Base-by-base conservation (phyloP, 2,888 invertebrate species). In the Eupithecia centaureata region DNA sequence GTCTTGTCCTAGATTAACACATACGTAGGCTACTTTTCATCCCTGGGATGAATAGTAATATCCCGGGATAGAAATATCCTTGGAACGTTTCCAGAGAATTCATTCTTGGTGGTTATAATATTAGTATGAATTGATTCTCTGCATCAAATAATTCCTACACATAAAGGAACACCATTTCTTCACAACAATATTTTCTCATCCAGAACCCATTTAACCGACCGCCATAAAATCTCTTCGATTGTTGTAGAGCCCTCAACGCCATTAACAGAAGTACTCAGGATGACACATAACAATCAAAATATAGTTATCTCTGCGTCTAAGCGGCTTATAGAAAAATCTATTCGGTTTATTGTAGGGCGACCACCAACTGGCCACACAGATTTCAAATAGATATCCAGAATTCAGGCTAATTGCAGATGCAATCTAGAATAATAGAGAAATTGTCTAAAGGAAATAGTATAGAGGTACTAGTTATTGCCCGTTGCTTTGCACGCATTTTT, bases 321-420 rank as follows among this genome's bases (percentile, higher is more conserved):
- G 89, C 88, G 80, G 88, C 89, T 91, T 91, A 91, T 85, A 79
- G 86, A 87, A 88, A 89, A 89, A 89, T 88, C 87, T 83, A 87
- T 90, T 89, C 47, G 42, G 42, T 42, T 85, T 80, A 82, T 87
- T 86, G 70, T 83, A 79, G 81, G 82, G 84, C 77, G 79, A 80
- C 88, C 81, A 70, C 58, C 54, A 51, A 18, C 8, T 3, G 42
- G 3, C 0, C 22, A 47, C 22, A 63, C n/a, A 63, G 52, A 56
- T 63, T 71, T 61, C 54, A 28, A 22, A 52, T n/a, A n/a, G n/a
- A n/a, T n/a, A n/a, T n/a, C n/a, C n/a, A 2, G 25, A 22, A 22
- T 22, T 4, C 2, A 47, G 22, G 4, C 22, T 22, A 22, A 35
- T 32, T 35, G 15, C 35, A n/a, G 15, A 15, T 8, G 35, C 13